phyloP scores from a whole-genome alignment of 2,797 vertebrate species.

The Anabacerthia variegaticeps region DNA sequence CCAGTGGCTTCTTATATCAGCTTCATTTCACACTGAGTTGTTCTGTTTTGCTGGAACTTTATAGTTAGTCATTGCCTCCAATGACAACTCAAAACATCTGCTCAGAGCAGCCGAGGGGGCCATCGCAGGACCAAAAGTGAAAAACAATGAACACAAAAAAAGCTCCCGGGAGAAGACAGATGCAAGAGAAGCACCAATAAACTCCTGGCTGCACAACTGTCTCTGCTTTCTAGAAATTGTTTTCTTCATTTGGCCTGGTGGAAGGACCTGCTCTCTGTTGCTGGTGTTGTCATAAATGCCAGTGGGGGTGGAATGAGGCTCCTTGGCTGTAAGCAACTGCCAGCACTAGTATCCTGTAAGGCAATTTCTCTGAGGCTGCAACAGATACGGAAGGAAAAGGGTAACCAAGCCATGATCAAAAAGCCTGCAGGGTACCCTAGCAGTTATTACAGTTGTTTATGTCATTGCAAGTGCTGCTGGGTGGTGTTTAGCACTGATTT shows the following conservation, averaged over 20 bases:
- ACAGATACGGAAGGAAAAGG: neutral
- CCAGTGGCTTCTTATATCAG: neutral
- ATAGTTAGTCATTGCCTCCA: neutral
- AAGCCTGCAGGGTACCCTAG: neutral
- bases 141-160: neutral
- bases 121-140: neutral
- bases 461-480: neutral
- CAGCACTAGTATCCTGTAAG: neutral
- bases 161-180: neutral
- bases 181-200: neutral
- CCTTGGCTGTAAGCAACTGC: neutral
- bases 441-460: neutral
- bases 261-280: neutral
- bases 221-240: neutral
- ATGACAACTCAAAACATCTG: neutral
- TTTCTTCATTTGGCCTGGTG: neutral
- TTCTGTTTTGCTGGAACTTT: neutral
- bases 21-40: neutral
- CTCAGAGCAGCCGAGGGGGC: neutral
- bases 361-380: neutral
- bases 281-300: neutral
- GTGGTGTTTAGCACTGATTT: neutral
- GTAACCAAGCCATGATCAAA: neutral
- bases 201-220: neutral
- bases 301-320: neutral